Conservation (phyloP, 2,888 invertebrate species). For the Diarsia dahlii region DNA sequence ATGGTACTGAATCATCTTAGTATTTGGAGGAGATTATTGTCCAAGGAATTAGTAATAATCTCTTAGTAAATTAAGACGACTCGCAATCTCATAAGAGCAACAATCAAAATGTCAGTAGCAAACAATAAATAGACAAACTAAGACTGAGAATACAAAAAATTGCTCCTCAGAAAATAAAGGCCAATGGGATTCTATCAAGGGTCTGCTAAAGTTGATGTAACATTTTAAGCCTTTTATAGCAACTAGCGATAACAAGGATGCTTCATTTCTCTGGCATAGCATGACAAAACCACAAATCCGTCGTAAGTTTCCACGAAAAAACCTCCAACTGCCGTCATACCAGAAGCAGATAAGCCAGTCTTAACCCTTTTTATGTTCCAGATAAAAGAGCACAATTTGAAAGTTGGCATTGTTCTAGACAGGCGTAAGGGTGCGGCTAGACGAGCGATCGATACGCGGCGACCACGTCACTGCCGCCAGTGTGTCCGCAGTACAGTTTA, state of each 20-base stretch:
- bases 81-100: not conserved
- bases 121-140: not conserved
- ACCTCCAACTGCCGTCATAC: conserved; percentile 9
- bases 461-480: conserved; percentile 59
- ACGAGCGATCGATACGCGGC: conserved; percentile 61
- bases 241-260: not conserved
- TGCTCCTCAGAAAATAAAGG: not conserved
- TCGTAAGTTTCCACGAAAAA: conserved; percentile 10
- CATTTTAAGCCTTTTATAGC: not conserved
- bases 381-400: conserved; percentile 54
- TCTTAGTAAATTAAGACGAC: not conserved
- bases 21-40: not conserved
- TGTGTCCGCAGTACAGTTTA: conserved; percentile 45
- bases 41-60: not conserved
- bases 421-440: conserved; percentile 65
- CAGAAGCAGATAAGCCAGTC: conserved; percentile 41
- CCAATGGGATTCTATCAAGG: not conserved
- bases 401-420: conserved; percentile 54
- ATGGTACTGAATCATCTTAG: not conserved
- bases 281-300: conserved; percentile 22
- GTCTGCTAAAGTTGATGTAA: not conserved
- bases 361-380: conserved; percentile 50
- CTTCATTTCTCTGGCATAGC: not conserved
- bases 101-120: not conserved
- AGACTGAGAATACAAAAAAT: not conserved